A percentile compares a stretch with the other conserved stretches of the same genome.
Conservation (phyloP, 2,113 vertebrate genomes). For the Nothocercus julius region DNA sequence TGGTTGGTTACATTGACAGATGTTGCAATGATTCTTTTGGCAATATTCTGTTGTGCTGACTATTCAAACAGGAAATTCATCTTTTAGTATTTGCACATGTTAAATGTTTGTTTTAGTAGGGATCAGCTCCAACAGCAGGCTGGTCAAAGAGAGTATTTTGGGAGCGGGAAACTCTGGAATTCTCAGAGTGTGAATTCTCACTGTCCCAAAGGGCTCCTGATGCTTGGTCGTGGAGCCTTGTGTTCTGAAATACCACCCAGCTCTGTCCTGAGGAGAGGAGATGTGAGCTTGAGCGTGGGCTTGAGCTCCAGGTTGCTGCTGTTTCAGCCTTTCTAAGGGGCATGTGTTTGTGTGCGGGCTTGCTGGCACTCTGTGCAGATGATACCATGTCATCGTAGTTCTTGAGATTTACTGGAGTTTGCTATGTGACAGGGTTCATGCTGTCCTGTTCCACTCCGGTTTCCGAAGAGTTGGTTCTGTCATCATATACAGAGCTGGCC, state of each 20-base stretch:
- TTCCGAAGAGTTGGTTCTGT: not conserved
- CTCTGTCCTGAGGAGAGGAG: not conserved
- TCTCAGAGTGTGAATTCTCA: not conserved
- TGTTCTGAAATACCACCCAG: not conserved
- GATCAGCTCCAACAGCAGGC: conserved; percentile 31
- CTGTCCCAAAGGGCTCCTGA: not conserved
- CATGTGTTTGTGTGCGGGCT: not conserved
- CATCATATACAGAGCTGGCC: not conserved
- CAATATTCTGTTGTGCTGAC: conserved; percentile 60
- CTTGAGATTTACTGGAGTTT: not conserved
- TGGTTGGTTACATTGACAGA: conserved; percentile 59
- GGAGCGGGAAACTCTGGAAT: conserved; percentile 16
- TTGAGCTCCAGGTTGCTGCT: not conserved
- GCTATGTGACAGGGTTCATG: not conserved
- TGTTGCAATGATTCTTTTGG: conserved; percentile 70
- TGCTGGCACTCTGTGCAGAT: not conserved
- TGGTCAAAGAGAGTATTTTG: conserved; percentile 47
- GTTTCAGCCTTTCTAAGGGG: not conserved
- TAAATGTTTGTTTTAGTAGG: conserved; percentile 64
- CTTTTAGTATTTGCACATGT: conserved; percentile 72
- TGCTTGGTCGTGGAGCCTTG: not conserved
- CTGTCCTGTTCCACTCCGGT: not conserved
- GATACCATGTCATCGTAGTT: rapidly evolving
- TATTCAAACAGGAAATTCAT: conserved; percentile 72
- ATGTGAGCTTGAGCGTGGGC: not conserved